Percentiles rank a stretch among this genome's conserved stretches.
These are phyloP conservation scores for Nematolebias whitei DNA, from an alignment of 2,113 vertebrate species.

Conservation along the genomic window DNA sequence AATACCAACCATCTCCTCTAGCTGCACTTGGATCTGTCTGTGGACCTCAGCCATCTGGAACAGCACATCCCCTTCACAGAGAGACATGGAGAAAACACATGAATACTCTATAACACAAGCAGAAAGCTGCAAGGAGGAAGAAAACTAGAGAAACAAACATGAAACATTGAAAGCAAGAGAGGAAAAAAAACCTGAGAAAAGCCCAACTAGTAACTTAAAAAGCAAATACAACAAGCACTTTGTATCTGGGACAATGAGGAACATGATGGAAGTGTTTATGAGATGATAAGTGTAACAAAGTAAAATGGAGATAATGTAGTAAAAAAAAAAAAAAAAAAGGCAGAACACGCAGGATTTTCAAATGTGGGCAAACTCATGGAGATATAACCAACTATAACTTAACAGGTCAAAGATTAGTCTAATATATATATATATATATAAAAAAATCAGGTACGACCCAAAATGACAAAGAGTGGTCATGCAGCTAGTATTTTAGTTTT, in stretches of 20 bases:
- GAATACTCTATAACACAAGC: slow-evolving; percentile 30
- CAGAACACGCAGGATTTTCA: slow-evolving; percentile 14
- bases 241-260: slow-evolving; percentile 40
- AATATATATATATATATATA: slow-evolving; percentile 32
- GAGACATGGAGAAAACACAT: slow-evolving; percentile 45
- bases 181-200: slow-evolving; percentile 61
- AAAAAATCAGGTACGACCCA: slow-evolving; percentile 21
- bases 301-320: slow-evolving; percentile 6
- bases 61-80: slow-evolving; percentile 90
- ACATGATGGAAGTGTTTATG: slow-evolving; percentile 32
- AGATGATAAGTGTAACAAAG: slow-evolving; percentile 36
- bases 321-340: slow-evolving; percentile 16
- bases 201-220: slow-evolving; percentile 71
- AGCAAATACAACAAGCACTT: slow-evolving; percentile 32
- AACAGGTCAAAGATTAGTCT: slow-evolving; percentile 32
- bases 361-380: not conserved
- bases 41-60: slow-evolving; percentile 99
- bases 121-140: slow-evolving; percentile 8
- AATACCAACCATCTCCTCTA: slow-evolving; percentile 96
- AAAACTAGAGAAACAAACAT: slow-evolving; percentile 1
- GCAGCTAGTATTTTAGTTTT: slow-evolving; percentile 65
- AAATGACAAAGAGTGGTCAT: slow-evolving; percentile 58
- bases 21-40: slow-evolving; percentile 97
- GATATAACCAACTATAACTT: not conserved
- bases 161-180: slow-evolving; percentile 2